Percentiles rank a stretch among this genome's conserved stretches.
Conservation (phyloP, 2,888 invertebrate genomes). For the Callosobruchus maculatus region DNA sequence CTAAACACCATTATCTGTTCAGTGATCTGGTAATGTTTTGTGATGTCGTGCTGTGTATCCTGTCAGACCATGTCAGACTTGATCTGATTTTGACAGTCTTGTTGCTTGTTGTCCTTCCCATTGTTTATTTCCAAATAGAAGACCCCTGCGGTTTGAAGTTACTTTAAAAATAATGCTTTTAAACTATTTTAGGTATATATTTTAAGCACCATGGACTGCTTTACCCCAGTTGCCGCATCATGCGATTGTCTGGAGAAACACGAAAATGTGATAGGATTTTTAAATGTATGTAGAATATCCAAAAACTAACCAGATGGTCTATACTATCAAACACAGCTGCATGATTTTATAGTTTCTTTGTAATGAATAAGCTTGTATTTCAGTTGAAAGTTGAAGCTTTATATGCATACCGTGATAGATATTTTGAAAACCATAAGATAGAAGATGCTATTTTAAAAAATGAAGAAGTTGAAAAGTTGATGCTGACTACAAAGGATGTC, state of each 20-base stretch:
- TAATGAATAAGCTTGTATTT: too few relatives aligned
- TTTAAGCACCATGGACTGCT: conserved; percentile 14
- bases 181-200: background rate
- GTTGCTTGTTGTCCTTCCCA: background rate
- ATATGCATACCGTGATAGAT: conserved; percentile 71
- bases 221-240: conserved; percentile 8
- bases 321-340: conserved; percentile 15
- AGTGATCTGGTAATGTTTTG: too few relatives aligned
- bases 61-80: too few relatives aligned
- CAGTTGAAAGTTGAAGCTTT: conserved; percentile 65
- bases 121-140: background rate
- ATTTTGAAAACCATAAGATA: conserved; percentile 70
- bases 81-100: background rate
- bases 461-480: conserved; percentile 60
- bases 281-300: conserved; percentile 32
- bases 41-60: too few relatives aligned
- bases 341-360: conserved; percentile 1
- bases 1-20: too few relatives aligned
- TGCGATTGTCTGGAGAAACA: conserved; percentile 24
- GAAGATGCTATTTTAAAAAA: conserved; percentile 66
- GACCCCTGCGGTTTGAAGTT: background rate
- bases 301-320: conserved; percentile 31
- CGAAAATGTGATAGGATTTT: conserved; percentile 30
- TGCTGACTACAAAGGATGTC: conserved; percentile 57
- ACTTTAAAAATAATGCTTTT: background rate